Evolutionary conservation across 2,888 invertebrate species (phyloP).

Genomic region (Harpagoxenus sublaevis): DNA sequence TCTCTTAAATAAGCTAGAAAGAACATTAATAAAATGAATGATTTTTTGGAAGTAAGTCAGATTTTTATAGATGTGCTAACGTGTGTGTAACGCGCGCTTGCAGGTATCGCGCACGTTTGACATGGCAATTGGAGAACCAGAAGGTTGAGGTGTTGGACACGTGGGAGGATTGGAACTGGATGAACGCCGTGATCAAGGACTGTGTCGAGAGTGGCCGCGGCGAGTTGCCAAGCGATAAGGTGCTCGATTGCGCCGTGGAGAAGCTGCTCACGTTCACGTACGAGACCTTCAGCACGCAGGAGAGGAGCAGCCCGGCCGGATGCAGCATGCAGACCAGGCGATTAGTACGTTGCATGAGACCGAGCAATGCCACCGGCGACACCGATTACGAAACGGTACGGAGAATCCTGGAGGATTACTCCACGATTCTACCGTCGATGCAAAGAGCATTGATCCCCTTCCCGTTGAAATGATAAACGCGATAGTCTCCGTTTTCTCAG

Average conservation of each 20-base stretch:
- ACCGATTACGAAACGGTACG: slow-evolving; percentile 67
- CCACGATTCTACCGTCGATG: slow-evolving; percentile 54
- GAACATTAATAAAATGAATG: neutral
- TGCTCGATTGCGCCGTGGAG: slow-evolving; percentile 78
- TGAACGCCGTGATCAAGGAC: slow-evolving; percentile 77
- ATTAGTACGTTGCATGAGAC: slow-evolving; percentile 65
- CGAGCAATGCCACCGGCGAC: slow-evolving; percentile 61
- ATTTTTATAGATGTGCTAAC: neutral
- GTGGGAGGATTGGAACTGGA: slow-evolving; percentile 83
- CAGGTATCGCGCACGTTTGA: slow-evolving; percentile 78
- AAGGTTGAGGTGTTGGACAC: slow-evolving; percentile 77
- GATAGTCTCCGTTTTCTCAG: slow-evolving; percentile 51
- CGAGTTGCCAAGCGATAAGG: slow-evolving; percentile 72
- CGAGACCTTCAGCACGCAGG: slow-evolving; percentile 48
- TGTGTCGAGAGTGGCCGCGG: slow-evolving; percentile 77
- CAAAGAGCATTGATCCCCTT: slow-evolving; percentile 41
- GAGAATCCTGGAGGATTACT: slow-evolving; percentile 66
- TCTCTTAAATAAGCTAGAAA: slow-evolving; percentile 1
- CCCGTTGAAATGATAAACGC: slow-evolving; percentile 62
- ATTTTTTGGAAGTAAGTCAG: neutral
- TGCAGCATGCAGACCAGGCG: slow-evolving; percentile 52
- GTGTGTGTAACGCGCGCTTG: neutral
- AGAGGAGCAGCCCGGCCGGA: neutral
- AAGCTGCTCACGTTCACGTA: slow-evolving; percentile 74
- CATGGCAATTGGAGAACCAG: slow-evolving; percentile 77